These are phyloP conservation scores for Amblyopsis rosae DNA, from an alignment of 2,113 vertebrate genomes.

Conservation along the genomic window DNA sequence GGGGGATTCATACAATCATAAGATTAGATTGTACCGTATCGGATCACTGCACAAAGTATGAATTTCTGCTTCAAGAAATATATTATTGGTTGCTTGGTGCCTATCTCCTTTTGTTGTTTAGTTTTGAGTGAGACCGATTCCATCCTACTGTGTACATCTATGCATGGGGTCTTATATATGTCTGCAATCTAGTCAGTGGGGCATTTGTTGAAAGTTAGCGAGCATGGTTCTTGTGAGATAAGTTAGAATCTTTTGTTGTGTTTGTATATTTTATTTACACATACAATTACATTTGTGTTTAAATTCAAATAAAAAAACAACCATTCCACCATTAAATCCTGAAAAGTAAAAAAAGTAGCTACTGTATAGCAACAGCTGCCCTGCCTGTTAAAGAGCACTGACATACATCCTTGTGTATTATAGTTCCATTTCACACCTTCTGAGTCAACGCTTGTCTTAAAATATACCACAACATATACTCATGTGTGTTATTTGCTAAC, in stretches of 20 bases:
- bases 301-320: no score
- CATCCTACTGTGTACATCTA: conserved; percentile 32
- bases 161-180: not conserved
- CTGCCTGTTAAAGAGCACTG: no score
- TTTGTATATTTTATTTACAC: no score
- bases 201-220: conserved; percentile 10
- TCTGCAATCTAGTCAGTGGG: conserved; percentile 26
- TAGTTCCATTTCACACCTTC: no score
- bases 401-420: no score
- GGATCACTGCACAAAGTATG: conserved; percentile 21
- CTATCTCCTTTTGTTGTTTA: conserved; percentile 37
- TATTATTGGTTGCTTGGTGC: conserved; percentile 42
- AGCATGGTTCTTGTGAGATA: conserved; percentile 6
- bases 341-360: no score
- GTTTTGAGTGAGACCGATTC: conserved; percentile 49
- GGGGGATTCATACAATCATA: conserved; percentile 13
- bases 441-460: no score
- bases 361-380: no score
- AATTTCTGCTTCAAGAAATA: conserved; percentile 22
- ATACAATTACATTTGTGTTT: no score
- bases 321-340: no score
- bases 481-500: no score
- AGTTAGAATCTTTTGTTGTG: not conserved
- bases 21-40: conserved; percentile 50
- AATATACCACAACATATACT: no score